Conservation (phyloP, 1,140 invertebrate species). For the Acromyrmex charruanus region DNA sequence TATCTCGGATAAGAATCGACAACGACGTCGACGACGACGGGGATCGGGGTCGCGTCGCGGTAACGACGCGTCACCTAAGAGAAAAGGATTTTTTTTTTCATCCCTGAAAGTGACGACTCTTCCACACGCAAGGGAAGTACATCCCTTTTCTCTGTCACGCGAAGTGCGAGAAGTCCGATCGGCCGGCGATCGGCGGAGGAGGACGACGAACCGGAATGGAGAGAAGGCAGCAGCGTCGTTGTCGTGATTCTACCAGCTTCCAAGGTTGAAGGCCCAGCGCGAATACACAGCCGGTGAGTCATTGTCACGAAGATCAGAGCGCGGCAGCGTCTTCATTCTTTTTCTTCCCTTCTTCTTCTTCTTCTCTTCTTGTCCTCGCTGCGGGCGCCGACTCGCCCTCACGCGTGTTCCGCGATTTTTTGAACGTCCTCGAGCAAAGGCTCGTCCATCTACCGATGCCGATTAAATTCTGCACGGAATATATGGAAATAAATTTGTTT, state of each 20-base stretch:
- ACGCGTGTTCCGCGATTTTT: not conserved
- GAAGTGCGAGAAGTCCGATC: constrained; percentile 11
- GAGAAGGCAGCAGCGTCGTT: constrained; percentile 64
- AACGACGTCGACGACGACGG: not conserved
- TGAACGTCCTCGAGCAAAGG: not conserved
- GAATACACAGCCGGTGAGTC: constrained; percentile 76
- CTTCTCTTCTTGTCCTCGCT: not conserved
- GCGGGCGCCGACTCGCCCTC: not conserved
- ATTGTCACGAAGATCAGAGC: constrained; percentile 68
- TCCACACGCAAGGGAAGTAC: not conserved
- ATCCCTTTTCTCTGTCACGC: not conserved
- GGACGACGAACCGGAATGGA: constrained; percentile 64
- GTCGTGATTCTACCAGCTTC: constrained; percentile 67
- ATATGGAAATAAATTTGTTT: not conserved
- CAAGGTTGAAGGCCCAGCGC: constrained; percentile 72
- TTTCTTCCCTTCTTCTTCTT: not conserved
- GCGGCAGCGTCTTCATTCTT: not conserved
- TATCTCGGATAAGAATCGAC: not conserved
- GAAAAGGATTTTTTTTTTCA: not conserved
- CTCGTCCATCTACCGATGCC: not conserved
- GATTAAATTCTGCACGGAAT: not conserved
- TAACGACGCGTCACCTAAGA: not conserved
- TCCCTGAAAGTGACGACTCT: not conserved
- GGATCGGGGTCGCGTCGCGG: not conserved
- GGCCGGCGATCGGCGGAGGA: constrained; percentile 17